Percentiles rank a stretch among this genome's conserved stretches.
These are phyloP conservation scores for Lycaon pictus DNA, from an alignment of 2,113 vertebrate genomes.

Conservation along the genomic window DNA sequence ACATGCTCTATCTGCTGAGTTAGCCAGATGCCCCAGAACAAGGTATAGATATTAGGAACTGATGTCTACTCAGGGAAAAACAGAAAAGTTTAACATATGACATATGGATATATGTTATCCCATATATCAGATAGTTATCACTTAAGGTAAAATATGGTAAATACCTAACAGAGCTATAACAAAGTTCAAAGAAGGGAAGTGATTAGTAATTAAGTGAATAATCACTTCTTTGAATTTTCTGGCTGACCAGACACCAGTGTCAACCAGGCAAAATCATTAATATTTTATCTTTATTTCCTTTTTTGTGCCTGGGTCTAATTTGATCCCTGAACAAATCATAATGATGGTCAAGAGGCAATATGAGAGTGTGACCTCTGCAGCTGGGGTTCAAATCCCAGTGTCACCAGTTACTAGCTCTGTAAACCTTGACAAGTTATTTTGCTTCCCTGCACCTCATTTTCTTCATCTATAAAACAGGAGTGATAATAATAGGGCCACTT, in stretches of 20 bases:
- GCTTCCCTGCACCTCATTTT: not conserved
- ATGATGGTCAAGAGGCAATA: not conserved
- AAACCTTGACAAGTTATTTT: not conserved
- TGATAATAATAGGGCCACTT: not conserved
- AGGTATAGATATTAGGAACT: not conserved
- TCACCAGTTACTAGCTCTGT: not conserved
- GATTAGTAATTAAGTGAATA: not conserved
- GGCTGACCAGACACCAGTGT: not conserved
- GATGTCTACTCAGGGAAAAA: not conserved
- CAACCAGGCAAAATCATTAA: not conserved
- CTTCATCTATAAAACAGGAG: not conserved
- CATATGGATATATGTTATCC: not conserved
- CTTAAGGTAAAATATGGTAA: not conserved
- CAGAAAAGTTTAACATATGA: not conserved
- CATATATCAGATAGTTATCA: not conserved
- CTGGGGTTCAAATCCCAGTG: not conserved
- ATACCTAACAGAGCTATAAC: not conserved
- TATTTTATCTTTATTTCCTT: not conserved
- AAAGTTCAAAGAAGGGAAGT: not conserved
- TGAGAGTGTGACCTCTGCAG: not conserved
- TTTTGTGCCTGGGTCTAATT: conserved; percentile 11
- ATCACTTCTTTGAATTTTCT: not conserved
- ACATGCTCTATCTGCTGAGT: not conserved
- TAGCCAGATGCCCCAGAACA: not conserved
- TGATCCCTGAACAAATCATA: not conserved